These are phyloP conservation scores for Pandion haliaetus DNA, from an alignment of 2,113 vertebrate genomes.

Conservation along the genomic window DNA sequence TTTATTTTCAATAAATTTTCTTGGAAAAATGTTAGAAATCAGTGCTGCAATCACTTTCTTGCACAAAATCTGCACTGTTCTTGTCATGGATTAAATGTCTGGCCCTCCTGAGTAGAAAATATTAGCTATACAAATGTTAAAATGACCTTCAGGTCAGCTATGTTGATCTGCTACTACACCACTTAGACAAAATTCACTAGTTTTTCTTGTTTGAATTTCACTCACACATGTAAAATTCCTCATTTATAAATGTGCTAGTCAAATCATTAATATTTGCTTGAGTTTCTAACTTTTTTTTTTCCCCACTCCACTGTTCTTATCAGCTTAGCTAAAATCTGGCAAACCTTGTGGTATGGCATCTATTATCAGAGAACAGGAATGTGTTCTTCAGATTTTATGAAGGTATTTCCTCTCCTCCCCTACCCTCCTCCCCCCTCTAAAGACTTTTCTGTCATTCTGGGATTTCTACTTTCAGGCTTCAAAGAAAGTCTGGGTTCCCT, in stretches of 20 bases:
- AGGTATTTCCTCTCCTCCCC: not conserved
- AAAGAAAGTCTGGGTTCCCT: not conserved
- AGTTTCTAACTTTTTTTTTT: not conserved
- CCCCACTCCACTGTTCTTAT: not conserved
- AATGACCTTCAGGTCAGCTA: not conserved
- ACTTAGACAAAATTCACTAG: not conserved
- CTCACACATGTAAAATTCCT: not conserved
- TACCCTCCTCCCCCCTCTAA: not conserved
- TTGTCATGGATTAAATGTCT: not conserved
- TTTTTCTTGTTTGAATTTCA: not conserved
- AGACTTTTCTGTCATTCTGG: not conserved
- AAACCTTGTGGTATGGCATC: not conserved
- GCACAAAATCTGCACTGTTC: not conserved
- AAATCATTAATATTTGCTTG: not conserved
- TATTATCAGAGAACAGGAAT: not conserved
- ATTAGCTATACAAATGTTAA: not conserved
- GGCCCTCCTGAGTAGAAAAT: not conserved
- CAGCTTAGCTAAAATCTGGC: not conserved
- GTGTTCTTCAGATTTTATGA: not conserved
- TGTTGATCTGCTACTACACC: not conserved
- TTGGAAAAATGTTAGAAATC: not conserved
- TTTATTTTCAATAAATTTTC: not conserved
- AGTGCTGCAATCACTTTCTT: not conserved
- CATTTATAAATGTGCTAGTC: not conserved
- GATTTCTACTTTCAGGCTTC: constrained; percentile 11